phyloP scores from a whole-genome alignment of 1,140 invertebrate species.

The Marisa cornuarietis region DNA sequence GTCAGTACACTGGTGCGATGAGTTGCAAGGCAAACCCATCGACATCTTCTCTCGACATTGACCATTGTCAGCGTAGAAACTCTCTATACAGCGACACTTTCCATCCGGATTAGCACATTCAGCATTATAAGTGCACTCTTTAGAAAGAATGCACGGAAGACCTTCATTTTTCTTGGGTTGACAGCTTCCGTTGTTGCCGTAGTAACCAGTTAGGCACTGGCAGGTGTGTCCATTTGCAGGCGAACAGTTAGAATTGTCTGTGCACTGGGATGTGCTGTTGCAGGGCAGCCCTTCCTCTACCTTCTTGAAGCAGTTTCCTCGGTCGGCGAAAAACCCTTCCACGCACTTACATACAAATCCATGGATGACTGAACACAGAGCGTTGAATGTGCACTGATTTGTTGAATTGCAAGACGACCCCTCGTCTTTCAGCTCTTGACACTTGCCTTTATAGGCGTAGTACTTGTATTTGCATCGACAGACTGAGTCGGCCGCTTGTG shows the following conservation, averaged over 20 bases:
- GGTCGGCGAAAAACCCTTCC: constrained; percentile 24
- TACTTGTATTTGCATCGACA: constrained; percentile 25
- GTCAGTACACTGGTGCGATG: constrained; percentile 15
- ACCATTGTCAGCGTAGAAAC: constrained; percentile 15
- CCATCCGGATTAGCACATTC: constrained; percentile 3
- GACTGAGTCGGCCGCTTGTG: not conserved
- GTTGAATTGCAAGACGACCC: constrained; percentile 6
- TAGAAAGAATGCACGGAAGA: constrained; percentile 2
- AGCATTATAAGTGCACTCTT: constrained; percentile 26
- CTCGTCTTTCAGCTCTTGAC: constrained; percentile 15
- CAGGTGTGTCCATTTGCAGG: constrained; percentile 7
- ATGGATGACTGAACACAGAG: constrained; percentile 17
- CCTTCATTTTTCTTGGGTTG: constrained; percentile 11
- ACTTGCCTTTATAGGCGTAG: constrained; percentile 19
- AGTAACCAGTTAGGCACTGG: constrained; percentile 27
- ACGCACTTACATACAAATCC: constrained; percentile 23
- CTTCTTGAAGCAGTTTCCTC: constrained; percentile 24
- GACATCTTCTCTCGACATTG: constrained; percentile 5
- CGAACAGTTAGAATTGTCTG: constrained; percentile 19
- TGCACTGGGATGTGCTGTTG: constrained; percentile 21
- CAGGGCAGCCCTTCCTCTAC: constrained; percentile 22
- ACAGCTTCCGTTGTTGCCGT: constrained; percentile 19
- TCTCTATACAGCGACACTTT: constrained; percentile 11
- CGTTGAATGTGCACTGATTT: constrained; percentile 26
- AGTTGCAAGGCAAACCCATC: constrained; percentile 4